Base-by-base conservation (phyloP, 2,797 vertebrate species). In the Brotogeris chrysoptera region DNA sequence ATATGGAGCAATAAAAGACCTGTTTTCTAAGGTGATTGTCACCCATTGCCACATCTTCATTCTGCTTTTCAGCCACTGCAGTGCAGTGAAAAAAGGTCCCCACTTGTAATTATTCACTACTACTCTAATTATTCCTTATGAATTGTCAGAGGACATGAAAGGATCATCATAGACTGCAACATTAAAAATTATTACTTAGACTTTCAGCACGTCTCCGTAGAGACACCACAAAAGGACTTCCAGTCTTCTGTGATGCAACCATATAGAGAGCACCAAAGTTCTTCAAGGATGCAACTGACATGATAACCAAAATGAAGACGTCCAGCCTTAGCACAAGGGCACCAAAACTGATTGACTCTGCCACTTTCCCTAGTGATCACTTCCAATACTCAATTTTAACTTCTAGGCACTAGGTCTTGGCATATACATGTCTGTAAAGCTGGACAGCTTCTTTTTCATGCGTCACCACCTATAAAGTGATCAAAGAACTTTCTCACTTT, bases 381-480 rank as follows among this genome's bases (percentile, higher is more conserved):
- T 70, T 84, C 20, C 57, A 66, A 5, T 27, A 39, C 13, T 16
- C 20, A 27, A 12, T 41, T 69, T 81, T 46, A 84, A 64, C 16
- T 59, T 70, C 24, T 17, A 47, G 23, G 11, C 24, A 11, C 7
- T 8, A 30, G 60, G 10, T 64, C 17, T 53, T 83, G 41, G 25
- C 24, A 14, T 5, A 20, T 13, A 3, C 0, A 0, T 11, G 13
- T 8, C 53, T 15, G 44, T 6, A 63, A 41, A 13, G n/a, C 14
- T 19, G 36, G 32, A 50, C 46, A 6, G 4, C 10, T 80, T 66
- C 60, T 70, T 77, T 87, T 60, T 19, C 12, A 2, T 10, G 5
- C 28, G 5, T 15, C 13, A 10, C 36, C 23, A 41, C 39, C 9
- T 43, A 8, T 5, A 10, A 57, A 43, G 8, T 10, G 38, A 32